Percentiles rank a stretch among this genome's conserved stretches.
phyloP scores from a whole-genome alignment of 1,140 invertebrate species.

The Pinna nobilis region DNA sequence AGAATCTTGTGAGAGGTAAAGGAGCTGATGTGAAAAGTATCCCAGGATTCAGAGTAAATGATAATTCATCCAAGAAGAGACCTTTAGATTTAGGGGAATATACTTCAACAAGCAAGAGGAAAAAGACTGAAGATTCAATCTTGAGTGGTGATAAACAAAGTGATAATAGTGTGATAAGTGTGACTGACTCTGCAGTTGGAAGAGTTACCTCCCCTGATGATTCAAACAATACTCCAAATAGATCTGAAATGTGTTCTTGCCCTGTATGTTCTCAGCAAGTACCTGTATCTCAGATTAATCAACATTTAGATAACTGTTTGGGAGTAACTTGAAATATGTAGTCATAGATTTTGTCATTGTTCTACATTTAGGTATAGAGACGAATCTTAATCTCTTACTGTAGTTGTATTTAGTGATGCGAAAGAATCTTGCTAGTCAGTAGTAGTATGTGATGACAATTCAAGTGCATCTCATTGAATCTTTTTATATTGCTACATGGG shows the following conservation, averaged over 20 bases:
- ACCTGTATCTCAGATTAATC: constrained; percentile 25
- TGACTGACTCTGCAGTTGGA: not conserved
- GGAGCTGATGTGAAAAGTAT: not conserved
- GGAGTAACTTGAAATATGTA: not conserved
- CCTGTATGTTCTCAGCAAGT: constrained; percentile 40
- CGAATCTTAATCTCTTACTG: no score
- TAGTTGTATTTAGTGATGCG: no score
- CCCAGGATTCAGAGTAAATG: not conserved
- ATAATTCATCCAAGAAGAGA: not conserved
- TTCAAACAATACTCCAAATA: not conserved
- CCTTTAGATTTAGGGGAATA: constrained; percentile 1
- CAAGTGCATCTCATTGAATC: no score
- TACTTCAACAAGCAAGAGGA: constrained; percentile 4
- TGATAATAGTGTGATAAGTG: not conserved
- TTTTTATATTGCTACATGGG: no score
- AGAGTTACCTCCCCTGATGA: not conserved
- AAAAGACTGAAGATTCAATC: not conserved
- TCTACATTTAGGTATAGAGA: no score
- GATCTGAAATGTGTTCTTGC: constrained; percentile 16
- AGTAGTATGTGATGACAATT: no score
- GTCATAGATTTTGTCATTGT: not conserved
- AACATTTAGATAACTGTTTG: constrained; percentile 41
- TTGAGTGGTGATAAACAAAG: not conserved
- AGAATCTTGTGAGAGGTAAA: not conserved
- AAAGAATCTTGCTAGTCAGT: no score